Conservation (phyloP, 2,888 invertebrate genomes). For the Tupiocoris notatus region DNA sequence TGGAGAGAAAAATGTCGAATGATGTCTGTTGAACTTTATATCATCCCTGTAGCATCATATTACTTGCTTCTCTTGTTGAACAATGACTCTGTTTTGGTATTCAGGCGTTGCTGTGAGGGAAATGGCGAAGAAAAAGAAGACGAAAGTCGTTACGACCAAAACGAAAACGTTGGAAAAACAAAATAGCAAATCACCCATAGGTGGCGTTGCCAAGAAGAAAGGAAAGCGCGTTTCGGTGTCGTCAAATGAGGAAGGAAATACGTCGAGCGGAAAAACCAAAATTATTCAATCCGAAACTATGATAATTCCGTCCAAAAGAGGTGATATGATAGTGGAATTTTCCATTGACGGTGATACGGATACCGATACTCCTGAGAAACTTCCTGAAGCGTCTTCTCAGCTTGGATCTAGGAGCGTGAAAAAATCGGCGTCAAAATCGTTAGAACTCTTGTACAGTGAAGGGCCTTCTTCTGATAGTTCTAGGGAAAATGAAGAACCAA, state of each 20-base stretch:
- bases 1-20: no score
- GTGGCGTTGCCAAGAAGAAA: background rate
- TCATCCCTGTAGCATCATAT: no score
- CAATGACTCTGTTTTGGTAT: background rate
- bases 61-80: no score
- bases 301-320: background rate
- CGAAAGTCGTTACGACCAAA: constrained; percentile 11
- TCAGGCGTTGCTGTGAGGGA: background rate
- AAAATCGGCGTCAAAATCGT: background rate
- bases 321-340: background rate
- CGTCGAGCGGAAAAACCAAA: background rate
- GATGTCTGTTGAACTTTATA: no score
- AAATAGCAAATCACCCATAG: background rate
- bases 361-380: background rate
- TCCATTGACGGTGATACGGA: background rate
- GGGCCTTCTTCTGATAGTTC: no score
- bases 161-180: background rate
- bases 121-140: constrained; percentile 29
- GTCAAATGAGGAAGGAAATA: background rate
- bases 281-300: background rate
- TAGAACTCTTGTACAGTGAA: background rate
- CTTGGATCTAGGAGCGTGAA: background rate
- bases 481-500: background rate
- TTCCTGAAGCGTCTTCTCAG: background rate
- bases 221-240: background rate